phyloP scores from a whole-genome alignment of 2,888 invertebrate species.

The Drosophila recens region DNA sequence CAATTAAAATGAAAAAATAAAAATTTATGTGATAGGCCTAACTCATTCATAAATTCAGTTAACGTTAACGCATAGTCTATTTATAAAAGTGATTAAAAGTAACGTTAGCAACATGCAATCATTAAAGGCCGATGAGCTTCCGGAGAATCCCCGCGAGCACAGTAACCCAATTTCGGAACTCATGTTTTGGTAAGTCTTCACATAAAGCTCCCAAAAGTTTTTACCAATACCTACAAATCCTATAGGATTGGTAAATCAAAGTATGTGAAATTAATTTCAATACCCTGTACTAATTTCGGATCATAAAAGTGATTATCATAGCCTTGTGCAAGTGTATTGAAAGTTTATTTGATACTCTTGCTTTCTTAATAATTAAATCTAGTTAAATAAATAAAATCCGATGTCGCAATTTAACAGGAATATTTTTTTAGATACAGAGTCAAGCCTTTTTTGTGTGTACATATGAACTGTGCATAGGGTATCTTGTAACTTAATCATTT shows the following conservation, averaged over 20 bases:
- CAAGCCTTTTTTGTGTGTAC: too few relatives aligned
- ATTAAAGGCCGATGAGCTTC: conserved; percentile 84
- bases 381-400: too few relatives aligned
- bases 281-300: background rate
- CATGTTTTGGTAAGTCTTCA: conserved; percentile 86
- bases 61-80: conserved; percentile 9
- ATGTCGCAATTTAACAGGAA: too few relatives aligned
- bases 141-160: conserved; percentile 86
- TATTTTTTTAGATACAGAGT: too few relatives aligned
- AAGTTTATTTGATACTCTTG: background rate
- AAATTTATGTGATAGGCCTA: background rate
- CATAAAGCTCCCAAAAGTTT: background rate
- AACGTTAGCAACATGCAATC: conserved; percentile 75
- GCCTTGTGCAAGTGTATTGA: too few relatives aligned
- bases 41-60: background rate
- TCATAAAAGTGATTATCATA: too few relatives aligned
- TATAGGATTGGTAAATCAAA: background rate
- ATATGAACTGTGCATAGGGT: too few relatives aligned
- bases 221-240: background rate
- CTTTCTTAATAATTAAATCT: too few relatives aligned
- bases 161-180: conserved; percentile 88
- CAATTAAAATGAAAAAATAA: background rate
- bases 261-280: background rate
- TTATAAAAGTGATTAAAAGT: conserved; percentile 17
- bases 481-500: background rate